Evolutionary conservation across 2,113 vertebrate genomes (phyloP).

Genomic region (Pandion haliaetus): DNA sequence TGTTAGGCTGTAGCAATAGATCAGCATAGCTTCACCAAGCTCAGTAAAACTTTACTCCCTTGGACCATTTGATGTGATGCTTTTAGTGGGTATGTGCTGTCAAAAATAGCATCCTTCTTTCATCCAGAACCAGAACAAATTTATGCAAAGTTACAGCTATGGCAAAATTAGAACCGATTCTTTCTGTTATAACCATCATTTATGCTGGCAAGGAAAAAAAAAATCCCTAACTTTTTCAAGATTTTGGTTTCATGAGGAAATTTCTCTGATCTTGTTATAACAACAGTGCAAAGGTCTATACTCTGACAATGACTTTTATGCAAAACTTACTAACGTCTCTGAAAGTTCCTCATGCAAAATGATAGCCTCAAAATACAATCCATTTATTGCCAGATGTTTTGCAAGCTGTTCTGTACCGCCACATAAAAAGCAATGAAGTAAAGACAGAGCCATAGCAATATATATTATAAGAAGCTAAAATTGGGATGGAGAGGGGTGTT

Average conservation of each 20-base stretch:
- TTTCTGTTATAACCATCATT: not conserved
- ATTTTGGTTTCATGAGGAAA: not conserved
- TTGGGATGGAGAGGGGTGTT: not conserved
- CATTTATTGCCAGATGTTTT: constrained; percentile 42
- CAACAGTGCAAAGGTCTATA: not conserved
- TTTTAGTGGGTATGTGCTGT: not conserved
- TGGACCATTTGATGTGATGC: not conserved
- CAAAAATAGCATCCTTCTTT: not conserved
- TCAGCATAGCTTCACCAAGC: not conserved
- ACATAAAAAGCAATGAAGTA: constrained; percentile 31
- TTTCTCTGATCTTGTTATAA: not conserved
- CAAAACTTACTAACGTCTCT: not conserved
- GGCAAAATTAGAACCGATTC: not conserved
- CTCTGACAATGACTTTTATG: not conserved
- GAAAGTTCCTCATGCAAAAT: not conserved
- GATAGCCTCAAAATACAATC: not conserved
- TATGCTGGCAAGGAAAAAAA: not conserved
- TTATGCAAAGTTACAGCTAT: not conserved
- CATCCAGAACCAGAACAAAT: not conserved
- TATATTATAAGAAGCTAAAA: not conserved
- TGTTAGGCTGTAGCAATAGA: not conserved
- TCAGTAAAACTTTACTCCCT: not conserved
- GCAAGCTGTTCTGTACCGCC: constrained; percentile 16
- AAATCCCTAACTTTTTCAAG: not conserved
- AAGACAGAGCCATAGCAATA: not conserved